Base-by-base conservation (phyloP, 1,140 invertebrate species). In the Samia ricini region DNA sequence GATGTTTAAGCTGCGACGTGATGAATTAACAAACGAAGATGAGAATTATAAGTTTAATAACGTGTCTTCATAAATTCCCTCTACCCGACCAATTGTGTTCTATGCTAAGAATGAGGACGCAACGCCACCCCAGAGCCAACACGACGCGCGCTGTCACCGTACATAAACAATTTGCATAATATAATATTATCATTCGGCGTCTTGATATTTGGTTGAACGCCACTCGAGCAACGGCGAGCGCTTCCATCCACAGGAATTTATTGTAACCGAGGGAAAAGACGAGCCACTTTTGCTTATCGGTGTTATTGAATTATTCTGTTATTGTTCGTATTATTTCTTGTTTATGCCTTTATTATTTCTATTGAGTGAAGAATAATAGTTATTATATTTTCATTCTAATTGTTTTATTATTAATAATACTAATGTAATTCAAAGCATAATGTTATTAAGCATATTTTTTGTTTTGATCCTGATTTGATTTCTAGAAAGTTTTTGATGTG, bases 301-400 rank as follows among this genome's bases (percentile, higher is more conserved):
- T 42, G 33, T 42, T 42, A 42, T 42, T 42, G 33, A 42, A 42
- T 42, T 42, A 42, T 42, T 42, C n/a, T 42, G 33, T 42, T 42
- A 42, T 42, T 42, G 33, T 42, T 42, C n/a, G 33, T 42, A 12
- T 42, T 12, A n/a, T n/a, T 15, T 42, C 33, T 15, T 42, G 33
- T 42, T 12, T 42, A 42, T 15, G n/a, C n/a, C 10, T 42, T 7
- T 42, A 5, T 42, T 42, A 42, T 42, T 10, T 42, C 12, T 5
- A 15, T 12, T 42, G 15, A 15, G 12, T 15, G 15, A 42, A 12
- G 33, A 42, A 15, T 15, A 12, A 42, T 15, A 42, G n/a, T n/a
- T n/a, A n/a, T n/a, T 42, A 42, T 42, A 42, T 42, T 42, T 15
- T 42, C 12, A 0, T 1, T 12, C 10, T 42, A 15, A 7, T 15